phyloP scores from a whole-genome alignment of 2,797 vertebrate genomes.

The Malurus splendens region DNA sequence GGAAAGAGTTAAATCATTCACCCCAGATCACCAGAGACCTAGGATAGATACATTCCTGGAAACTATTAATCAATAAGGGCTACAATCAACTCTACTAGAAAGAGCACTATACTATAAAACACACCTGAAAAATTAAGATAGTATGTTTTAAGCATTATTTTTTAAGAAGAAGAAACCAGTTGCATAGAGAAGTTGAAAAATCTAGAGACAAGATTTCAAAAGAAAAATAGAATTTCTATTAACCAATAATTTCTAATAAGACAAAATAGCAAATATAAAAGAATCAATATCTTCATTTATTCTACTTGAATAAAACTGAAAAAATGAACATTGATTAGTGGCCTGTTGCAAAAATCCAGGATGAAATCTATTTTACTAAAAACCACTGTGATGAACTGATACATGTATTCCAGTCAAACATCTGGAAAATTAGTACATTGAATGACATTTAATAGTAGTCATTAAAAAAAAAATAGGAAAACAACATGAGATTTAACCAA shows the following conservation, averaged over 20 bases:
- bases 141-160: background rate
- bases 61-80: background rate
- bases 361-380: background rate
- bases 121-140: background rate
- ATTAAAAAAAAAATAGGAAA: background rate
- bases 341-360: background rate
- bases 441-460: background rate
- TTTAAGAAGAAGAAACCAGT: background rate
- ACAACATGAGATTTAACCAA: background rate
- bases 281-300: background rate
- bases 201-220: background rate
- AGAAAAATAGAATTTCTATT: background rate
- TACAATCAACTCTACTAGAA: background rate
- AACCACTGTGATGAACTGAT: accelerated
- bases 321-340: background rate
- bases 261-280: background rate
- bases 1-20: background rate
- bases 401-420: background rate
- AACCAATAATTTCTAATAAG: background rate
- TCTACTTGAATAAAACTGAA: background rate
- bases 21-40: background rate
- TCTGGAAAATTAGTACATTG: background rate
- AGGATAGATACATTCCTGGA: background rate
- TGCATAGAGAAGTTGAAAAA: background rate
- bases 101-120: background rate